Base-by-base conservation (phyloP, 2,888 invertebrate genomes). In the Danaus chrysippus region DNA sequence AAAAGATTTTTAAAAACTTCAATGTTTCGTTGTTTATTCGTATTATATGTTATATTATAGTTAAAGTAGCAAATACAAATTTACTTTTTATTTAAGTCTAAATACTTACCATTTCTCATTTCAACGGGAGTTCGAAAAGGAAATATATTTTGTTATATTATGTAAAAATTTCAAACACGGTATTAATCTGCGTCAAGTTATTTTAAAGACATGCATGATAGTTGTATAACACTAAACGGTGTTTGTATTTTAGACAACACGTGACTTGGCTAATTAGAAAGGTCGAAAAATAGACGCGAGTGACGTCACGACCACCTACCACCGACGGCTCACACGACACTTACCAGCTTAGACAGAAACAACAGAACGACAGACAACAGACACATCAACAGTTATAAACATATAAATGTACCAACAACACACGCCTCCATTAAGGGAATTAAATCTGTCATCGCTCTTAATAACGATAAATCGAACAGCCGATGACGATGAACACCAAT, bases 251-350 rank as follows among this genome's bases (percentile, higher is more conserved):
- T 62, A 54, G 63, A 59, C 42, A 55, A 54, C 68, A 65, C 68
- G 63, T 70, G 71, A 68, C 66, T 65, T 59, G 43, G 49, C 64
- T 70, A 69, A 70, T 70, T 68, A 65, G 64, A 64, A 59, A 68
- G 69, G 54, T 67, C 65, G 64, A 64, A 66, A 68, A 68, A 68
- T 66, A 67, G 61, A 59, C 54, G 58, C 59, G 66, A 58, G 62
- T 58, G 58, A 64, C 56, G 55, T 52, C 62, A 53, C 61, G 59
- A 43, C 55, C 58, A 43, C 55, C 62, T 64, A 56, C 61, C 11
- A 34, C 54, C 19, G 13, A 12, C 42, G 15, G 17, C 44, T 17
- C 12, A 12, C 42, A 43, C 56, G 13, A 46, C 46, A 46, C 13
- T 13, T 13, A 15, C n/a, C 23, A 17, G 49, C 46, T 55, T 52